A percentile compares a stretch with the other conserved stretches of the same genome.
Evolutionary conservation across 2,113 vertebrate genomes (phyloP).

Genomic region (Spilogale gracilis): DNA sequence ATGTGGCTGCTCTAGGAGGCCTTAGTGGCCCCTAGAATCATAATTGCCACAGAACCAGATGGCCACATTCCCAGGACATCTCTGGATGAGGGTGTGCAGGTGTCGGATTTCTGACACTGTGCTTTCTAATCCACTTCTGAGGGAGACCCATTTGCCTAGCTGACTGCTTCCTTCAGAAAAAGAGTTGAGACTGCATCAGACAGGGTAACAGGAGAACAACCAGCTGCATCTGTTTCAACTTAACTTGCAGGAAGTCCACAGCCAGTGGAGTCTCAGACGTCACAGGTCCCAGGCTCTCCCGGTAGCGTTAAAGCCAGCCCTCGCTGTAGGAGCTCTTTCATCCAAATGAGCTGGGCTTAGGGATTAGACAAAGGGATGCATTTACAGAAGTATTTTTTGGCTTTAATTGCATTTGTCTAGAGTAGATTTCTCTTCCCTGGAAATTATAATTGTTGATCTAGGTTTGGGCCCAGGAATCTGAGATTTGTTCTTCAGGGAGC

Average conservation of each 20-base stretch:
- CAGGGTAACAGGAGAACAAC: not conserved
- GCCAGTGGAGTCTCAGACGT: not conserved
- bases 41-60: not conserved
- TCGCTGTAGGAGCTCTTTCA: not conserved
- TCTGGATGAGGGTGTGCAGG: not conserved
- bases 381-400: not conserved
- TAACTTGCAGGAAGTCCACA: not conserved
- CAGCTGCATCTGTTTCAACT: not conserved
- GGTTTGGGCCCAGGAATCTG: not conserved
- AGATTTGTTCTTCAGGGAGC: not conserved
- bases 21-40: not conserved
- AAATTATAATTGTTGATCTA: not conserved
- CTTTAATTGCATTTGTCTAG: not conserved
- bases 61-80: not conserved
- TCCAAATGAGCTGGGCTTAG: not conserved
- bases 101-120: not conserved
- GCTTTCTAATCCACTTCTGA: not conserved
- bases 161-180: conserved; percentile 9
- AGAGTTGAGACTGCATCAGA: not conserved
- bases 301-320: not conserved
- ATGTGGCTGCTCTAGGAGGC: not conserved
- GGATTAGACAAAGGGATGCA: not conserved
- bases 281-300: not conserved
- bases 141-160: not conserved
- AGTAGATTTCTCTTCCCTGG: not conserved